These are phyloP conservation scores for Corbicula japonica DNA, from an alignment of 2,888 invertebrate genomes.

Conservation along the genomic window DNA sequence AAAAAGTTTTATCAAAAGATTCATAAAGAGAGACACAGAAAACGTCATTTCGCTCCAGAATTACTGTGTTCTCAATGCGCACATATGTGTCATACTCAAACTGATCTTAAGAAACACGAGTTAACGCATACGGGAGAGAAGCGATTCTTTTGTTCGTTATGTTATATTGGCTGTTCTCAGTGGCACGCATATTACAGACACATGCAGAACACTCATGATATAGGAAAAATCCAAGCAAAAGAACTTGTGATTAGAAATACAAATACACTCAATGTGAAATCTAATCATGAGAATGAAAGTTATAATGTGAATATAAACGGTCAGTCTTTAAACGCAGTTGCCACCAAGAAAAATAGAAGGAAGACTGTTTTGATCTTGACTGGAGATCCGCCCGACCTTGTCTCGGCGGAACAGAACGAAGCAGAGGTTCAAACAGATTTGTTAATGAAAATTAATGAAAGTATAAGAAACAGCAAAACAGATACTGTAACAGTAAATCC, in stretches of 20 bases:
- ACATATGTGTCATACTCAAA: conserved; percentile 53
- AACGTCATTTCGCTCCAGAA: conserved; percentile 51
- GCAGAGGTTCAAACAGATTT: too few species aligned
- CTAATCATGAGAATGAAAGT: conserved; percentile 10
- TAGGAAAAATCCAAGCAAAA: conserved; percentile 53
- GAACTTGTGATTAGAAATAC: conserved; percentile 48
- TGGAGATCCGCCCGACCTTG: not conserved
- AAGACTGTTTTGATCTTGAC: not conserved
- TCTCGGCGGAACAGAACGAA: not conserved
- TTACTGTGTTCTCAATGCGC: conserved; percentile 45
- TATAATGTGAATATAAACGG: not conserved
- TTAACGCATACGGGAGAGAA: conserved; percentile 62
- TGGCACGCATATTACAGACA: conserved; percentile 58
- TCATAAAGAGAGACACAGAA: conserved; percentile 41
- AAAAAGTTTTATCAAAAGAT: conserved; percentile 41
- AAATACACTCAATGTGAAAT: conserved; percentile 39
- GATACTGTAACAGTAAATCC: too few species aligned
- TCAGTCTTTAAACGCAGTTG: not conserved
- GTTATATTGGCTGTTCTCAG: conserved; percentile 49
- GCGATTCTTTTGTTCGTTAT: conserved; percentile 49
- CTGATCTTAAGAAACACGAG: conserved; percentile 55
- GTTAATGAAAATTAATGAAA: too few species aligned
- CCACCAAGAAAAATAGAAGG: not conserved
- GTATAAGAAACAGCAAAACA: too few species aligned
- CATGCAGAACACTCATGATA: conserved; percentile 55